Conservation (phyloP, 2,888 invertebrate genomes). For the Panopea generosa region DNA sequence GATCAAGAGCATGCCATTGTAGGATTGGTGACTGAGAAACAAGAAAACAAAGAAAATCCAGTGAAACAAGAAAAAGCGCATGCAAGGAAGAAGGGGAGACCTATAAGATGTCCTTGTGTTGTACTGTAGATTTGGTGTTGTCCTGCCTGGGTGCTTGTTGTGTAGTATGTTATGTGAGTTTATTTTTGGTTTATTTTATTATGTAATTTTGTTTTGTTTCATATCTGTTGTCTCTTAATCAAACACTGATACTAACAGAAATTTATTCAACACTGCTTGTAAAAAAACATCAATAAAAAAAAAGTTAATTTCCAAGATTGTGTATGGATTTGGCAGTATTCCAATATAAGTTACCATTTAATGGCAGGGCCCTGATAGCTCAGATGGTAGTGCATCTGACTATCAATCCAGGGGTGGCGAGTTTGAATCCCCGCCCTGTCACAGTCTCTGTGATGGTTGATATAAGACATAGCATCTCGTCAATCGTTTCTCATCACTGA, state of each 20-base stretch:
- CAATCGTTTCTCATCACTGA: no score
- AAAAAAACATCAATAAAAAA: not conserved
- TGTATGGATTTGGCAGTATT: no score
- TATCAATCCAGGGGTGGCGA: no score
- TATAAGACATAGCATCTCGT: no score
- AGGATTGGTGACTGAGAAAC: slow-evolving; percentile 6
- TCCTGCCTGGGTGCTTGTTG: slow-evolving; percentile 39
- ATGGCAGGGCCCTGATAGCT: no score
- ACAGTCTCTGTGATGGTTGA: no score
- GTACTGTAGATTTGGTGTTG: slow-evolving; percentile 59
- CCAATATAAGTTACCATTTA: no score
- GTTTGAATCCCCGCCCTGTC: no score
- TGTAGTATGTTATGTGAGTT: slow-evolving; percentile 62
- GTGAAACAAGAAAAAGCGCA: not conserved
- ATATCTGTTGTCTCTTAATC: slow-evolving; percentile 14
- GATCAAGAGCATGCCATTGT: slow-evolving; percentile 58
- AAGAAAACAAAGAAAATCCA: not conserved
- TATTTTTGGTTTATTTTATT: slow-evolving; percentile 42
- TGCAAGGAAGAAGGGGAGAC: slow-evolving; percentile 2
- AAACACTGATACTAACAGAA: not conserved
- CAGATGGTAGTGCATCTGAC: no score
- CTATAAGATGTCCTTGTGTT: slow-evolving; percentile 57
- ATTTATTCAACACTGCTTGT: not conserved
- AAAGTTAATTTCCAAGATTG: not conserved
- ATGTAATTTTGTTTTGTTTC: slow-evolving; percentile 27